Conservation (phyloP, 2,797 vertebrate species). For the Dipus sagitta region DNA sequence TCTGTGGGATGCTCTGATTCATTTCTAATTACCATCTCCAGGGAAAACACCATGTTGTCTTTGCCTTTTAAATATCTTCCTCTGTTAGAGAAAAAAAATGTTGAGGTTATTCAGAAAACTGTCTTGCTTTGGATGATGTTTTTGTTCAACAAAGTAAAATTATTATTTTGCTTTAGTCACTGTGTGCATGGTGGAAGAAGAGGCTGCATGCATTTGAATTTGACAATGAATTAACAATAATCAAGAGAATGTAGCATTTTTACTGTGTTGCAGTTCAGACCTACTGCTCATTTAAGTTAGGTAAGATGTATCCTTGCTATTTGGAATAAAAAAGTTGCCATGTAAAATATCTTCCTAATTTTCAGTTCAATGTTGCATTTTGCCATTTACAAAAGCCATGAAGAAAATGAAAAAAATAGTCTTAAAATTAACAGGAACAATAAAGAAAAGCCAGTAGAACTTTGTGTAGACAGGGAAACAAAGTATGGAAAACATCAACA, state of each 20-base stretch:
- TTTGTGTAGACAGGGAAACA: conserved; percentile 1
- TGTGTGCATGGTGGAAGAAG: conserved; percentile 70
- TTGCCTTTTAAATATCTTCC: conserved; percentile 77
- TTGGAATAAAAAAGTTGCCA: conserved; percentile 46
- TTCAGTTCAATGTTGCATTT: not conserved
- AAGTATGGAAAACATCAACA: not conserved
- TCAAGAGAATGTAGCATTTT: conserved; percentile 54
- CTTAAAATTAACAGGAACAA: conserved; percentile 23
- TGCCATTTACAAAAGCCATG: conserved; percentile 31
- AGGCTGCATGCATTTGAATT: conserved; percentile 75
- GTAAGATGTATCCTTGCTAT: conserved; percentile 41
- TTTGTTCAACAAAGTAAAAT: conserved; percentile 77
- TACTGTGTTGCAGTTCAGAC: not conserved
- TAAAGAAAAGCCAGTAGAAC: conserved; percentile 5
- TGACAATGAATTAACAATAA: conserved; percentile 47
- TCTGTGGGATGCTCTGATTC: conserved; percentile 70
- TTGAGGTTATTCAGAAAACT: conserved; percentile 78
- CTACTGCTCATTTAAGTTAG: conserved; percentile 16
- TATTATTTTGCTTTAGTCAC: conserved; percentile 72
- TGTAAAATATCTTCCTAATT: conserved; percentile 29
- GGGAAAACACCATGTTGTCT: conserved; percentile 69
- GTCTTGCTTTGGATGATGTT: conserved; percentile 73
- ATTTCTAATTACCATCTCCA: conserved; percentile 81
- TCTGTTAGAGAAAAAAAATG: conserved; percentile 67
- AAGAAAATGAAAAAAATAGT: not conserved